Evolutionary conservation across 2,797 vertebrate genomes (phyloP).

Genomic region (Pogoniulus pusillus): DNA sequence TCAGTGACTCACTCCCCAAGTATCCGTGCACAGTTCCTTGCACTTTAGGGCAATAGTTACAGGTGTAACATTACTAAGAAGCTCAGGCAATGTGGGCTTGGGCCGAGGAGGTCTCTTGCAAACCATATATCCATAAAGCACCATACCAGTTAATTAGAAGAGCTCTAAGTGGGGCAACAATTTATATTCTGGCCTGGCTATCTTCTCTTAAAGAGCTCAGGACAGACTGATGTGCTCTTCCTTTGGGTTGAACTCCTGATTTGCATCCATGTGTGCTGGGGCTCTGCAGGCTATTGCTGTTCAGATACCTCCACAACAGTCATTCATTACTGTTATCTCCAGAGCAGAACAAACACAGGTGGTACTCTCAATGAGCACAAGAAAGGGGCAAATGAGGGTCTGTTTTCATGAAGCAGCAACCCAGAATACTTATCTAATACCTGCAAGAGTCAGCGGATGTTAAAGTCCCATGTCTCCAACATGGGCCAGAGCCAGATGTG

Average conservation of each 20-base stretch:
- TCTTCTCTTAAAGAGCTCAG: not conserved
- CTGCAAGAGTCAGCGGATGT: slow-evolving; percentile 6
- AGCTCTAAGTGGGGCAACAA: not conserved
- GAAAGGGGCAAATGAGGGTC: not conserved
- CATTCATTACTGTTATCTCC: not conserved
- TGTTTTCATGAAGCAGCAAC: not conserved
- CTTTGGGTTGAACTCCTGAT: not conserved
- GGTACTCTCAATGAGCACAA: not conserved
- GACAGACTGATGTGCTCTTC: not conserved
- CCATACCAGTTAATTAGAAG: not conserved
- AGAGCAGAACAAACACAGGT: not conserved
- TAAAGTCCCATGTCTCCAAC: slow-evolving; percentile 2
- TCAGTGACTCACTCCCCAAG: not conserved
- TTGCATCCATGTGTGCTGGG: not conserved
- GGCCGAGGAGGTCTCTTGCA: not conserved
- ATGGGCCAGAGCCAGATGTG: slow-evolving; percentile 25
- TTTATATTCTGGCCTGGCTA: not conserved
- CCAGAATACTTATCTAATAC: not conserved
- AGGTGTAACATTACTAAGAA: not conserved
- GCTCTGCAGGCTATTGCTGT: not conserved
- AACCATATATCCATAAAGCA: not conserved
- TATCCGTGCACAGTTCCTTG: accelerated
- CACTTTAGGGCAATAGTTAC: not conserved
- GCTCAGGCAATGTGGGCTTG: not conserved
- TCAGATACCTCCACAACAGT: not conserved